A percentile compares a stretch with the other conserved stretches of the same genome.
Evolutionary conservation across 2,113 vertebrate genomes (phyloP).

Genomic region (Channa maculata): DNA sequence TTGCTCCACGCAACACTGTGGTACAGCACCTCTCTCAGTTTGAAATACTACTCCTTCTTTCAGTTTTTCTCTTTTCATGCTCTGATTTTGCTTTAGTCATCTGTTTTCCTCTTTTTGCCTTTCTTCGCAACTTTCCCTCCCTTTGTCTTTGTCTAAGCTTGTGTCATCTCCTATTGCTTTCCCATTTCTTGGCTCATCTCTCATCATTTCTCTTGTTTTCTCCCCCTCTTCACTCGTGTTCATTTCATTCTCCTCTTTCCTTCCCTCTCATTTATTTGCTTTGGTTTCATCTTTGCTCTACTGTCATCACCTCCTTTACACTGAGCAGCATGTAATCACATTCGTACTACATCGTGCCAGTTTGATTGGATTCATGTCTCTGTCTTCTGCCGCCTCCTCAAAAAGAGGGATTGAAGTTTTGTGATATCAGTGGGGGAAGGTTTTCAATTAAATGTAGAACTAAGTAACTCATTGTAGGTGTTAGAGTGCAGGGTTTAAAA

Average conservation of each 20-base stretch:
- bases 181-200: conserved; percentile 26
- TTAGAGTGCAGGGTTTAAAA: conserved; percentile 40
- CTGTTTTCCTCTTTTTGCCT: not conserved
- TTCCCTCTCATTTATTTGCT: conserved; percentile 42
- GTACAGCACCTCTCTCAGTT: not conserved
- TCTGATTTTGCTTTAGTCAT: not conserved
- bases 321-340: conserved; percentile 69
- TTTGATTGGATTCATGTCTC: conserved; percentile 71
- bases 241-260: conserved; percentile 8
- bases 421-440: conserved; percentile 51
- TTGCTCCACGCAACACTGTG: not conserved
- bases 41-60: not conserved
- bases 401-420: conserved; percentile 70
- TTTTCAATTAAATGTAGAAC: conserved; percentile 54
- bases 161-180: conserved; percentile 18
- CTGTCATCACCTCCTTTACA: conserved; percentile 56
- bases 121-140: not conserved
- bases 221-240: not conserved
- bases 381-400: conserved; percentile 68
- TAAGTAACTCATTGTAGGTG: conserved; percentile 49
- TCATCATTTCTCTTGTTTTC: not conserved
- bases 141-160: conserved; percentile 16
- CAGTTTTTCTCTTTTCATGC: not conserved
- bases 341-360: conserved; percentile 75
- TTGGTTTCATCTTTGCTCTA: conserved; percentile 48